phyloP scores from a whole-genome alignment of 1,140 invertebrate genomes.

The Aphidius gifuensis region DNA sequence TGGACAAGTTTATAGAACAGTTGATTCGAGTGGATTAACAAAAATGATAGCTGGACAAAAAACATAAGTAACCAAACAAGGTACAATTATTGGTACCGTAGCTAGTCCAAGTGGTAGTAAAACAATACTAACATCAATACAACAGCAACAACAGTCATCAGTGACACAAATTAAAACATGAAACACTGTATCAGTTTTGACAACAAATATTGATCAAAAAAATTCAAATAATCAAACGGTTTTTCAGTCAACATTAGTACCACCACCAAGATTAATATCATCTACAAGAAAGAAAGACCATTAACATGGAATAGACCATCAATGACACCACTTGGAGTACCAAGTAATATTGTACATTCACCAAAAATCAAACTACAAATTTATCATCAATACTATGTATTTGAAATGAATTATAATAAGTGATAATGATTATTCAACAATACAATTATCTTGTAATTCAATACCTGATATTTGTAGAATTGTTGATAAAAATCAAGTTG shows the following conservation, averaged over 20 bases:
- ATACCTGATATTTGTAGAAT: constrained; percentile 48
- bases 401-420: constrained; percentile 69
- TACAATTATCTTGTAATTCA: constrained; percentile 40
- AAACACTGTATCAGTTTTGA: constrained; percentile 38
- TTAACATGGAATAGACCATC: constrained; percentile 72
- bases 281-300: constrained; percentile 65
- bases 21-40: constrained; percentile 33
- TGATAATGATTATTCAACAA: constrained; percentile 47
- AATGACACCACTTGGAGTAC: constrained; percentile 76
- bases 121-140: constrained; percentile 51
- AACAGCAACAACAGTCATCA: too few species aligned
- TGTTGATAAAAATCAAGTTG: constrained; percentile 34
- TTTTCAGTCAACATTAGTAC: constrained; percentile 48
- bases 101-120: constrained; percentile 44
- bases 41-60: constrained; percentile 41
- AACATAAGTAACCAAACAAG: constrained; percentile 34
- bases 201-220: constrained; percentile 41
- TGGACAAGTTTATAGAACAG: constrained; percentile 40
- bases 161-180: constrained; percentile 30
- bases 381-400: constrained; percentile 60
- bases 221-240: constrained; percentile 50
- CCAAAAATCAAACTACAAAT: constrained; percentile 43
- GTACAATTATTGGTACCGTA: constrained; percentile 32
- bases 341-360: constrained; percentile 58
- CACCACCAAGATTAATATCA: constrained; percentile 49